These are phyloP conservation scores for Octodonta nipae DNA, from an alignment of 2,888 invertebrate species.

Conservation along the genomic window DNA sequence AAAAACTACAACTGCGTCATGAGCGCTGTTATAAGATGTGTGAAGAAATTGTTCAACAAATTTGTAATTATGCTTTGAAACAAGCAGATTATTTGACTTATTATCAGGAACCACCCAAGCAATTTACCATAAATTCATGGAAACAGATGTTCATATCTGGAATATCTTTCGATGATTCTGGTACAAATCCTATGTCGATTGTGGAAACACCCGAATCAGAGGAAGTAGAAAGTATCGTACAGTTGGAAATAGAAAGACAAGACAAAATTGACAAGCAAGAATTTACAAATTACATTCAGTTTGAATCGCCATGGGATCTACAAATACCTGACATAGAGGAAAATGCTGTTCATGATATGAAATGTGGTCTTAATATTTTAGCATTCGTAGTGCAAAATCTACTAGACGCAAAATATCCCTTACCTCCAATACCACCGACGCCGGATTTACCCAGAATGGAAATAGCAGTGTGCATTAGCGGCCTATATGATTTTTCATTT, in stretches of 20 bases:
- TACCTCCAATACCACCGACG: conserved; percentile 16
- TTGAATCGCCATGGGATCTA: conserved; percentile 42
- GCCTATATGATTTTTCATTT: conserved; percentile 21
- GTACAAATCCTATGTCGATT: no score
- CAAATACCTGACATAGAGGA: conserved; percentile 30
- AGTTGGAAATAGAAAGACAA: conserved; percentile 41
- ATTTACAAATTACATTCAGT: conserved; percentile 43
- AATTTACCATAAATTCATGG: conserved; percentile 40
- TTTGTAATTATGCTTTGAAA: conserved; percentile 43
- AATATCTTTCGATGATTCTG: conserved; percentile 42
- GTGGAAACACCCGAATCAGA: no score
- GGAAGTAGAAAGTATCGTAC: conserved; percentile 38
- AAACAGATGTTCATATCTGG: conserved; percentile 42
- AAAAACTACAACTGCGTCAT: conserved; percentile 40
- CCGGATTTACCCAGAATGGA: conserved; percentile 24
- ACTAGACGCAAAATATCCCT: conserved; percentile 29
- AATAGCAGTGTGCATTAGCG: conserved; percentile 27
- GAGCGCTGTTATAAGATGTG: conserved; percentile 41
- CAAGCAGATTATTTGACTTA: conserved; percentile 38
- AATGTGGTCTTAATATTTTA: conserved; percentile 26
- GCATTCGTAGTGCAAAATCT: conserved; percentile 30
- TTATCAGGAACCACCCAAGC: conserved; percentile 33
- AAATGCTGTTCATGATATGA: conserved; percentile 15
- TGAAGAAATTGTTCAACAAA: conserved; percentile 39
- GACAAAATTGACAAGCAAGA: conserved; percentile 42